Evolutionary conservation across 2,797 vertebrate species (phyloP).

Genomic region (Eurystomus glaucurus): DNA sequence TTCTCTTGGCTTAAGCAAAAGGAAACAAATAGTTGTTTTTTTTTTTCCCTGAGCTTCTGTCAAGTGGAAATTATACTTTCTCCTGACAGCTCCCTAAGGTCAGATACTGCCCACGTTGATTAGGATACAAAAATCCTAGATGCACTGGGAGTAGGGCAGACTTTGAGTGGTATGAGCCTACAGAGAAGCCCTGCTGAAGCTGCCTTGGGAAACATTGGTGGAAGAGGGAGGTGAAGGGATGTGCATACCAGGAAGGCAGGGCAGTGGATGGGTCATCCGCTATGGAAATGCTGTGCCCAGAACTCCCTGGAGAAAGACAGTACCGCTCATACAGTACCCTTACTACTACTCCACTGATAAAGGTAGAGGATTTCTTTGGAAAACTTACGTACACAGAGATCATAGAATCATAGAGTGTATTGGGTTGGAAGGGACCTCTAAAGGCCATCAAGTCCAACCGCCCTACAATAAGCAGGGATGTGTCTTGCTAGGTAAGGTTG

Average conservation of each 20-base stretch:
- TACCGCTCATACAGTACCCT: background rate
- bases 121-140: background rate
- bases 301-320: background rate
- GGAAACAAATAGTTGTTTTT: background rate
- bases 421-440: too few relatives aligned
- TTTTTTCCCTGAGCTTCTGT: background rate
- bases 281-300: background rate
- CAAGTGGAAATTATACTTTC: background rate
- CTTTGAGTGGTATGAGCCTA: rapidly evolving
- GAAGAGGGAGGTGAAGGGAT: background rate
- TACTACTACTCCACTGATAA: background rate
- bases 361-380: background rate
- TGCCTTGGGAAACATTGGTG: rapidly evolving
- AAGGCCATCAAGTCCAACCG: too few relatives aligned
- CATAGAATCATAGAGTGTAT: too few relatives aligned
- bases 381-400: background rate
- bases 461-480: too few relatives aligned
- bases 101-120: background rate
- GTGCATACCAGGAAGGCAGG: background rate
- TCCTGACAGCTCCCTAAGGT: background rate
- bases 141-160: background rate
- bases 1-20: background rate
- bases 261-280: rapidly evolving
- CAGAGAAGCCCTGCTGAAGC: background rate
- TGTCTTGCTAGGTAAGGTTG: too few relatives aligned